A percentile compares a stretch with the other conserved stretches of the same genome.
Conservation (phyloP, 2,113 vertebrate species). For the Tamias sibiricus region DNA sequence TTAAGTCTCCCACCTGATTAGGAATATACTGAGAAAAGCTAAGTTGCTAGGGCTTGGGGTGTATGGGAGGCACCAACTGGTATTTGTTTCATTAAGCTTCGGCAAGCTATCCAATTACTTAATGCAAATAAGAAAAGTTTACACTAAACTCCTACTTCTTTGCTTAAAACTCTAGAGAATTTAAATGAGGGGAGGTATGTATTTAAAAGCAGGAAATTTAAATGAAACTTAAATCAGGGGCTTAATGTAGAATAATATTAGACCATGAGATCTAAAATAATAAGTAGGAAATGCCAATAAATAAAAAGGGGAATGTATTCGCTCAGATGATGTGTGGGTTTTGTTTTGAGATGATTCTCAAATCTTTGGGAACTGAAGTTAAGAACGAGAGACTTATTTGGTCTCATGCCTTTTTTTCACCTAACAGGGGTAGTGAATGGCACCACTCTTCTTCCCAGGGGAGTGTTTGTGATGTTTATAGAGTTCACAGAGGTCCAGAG, state of each 20-base stretch:
- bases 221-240: slow-evolving; percentile 79
- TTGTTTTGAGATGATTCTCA: slow-evolving; percentile 59
- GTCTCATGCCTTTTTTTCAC: not conserved
- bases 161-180: slow-evolving; percentile 83
- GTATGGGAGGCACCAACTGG: slow-evolving; percentile 62
- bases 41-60: slow-evolving; percentile 69
- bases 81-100: slow-evolving; percentile 89
- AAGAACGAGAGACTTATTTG: slow-evolving; percentile 37
- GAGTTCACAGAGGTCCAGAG: not conserved
- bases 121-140: slow-evolving; percentile 88
- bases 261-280: slow-evolving; percentile 61
- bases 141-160: slow-evolving; percentile 84
- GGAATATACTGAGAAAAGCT: slow-evolving; percentile 63
- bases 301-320: slow-evolving; percentile 59
- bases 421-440: not conserved
- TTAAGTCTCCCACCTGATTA: slow-evolving; percentile 58
- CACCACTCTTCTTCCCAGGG: not conserved
- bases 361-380: slow-evolving; percentile 52
- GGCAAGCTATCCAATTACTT: slow-evolving; percentile 85
- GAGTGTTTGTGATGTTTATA: not conserved
- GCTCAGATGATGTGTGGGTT: slow-evolving; percentile 18
- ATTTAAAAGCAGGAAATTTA: slow-evolving; percentile 77
- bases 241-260: slow-evolving; percentile 77
- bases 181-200: slow-evolving; percentile 78
- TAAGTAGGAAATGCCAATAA: slow-evolving; percentile 67